Evolutionary conservation across 1,140 invertebrate species (phyloP), one percentile per base, ranked within the genome.

Genomic region (Diplogasteroides magnus): DNA sequence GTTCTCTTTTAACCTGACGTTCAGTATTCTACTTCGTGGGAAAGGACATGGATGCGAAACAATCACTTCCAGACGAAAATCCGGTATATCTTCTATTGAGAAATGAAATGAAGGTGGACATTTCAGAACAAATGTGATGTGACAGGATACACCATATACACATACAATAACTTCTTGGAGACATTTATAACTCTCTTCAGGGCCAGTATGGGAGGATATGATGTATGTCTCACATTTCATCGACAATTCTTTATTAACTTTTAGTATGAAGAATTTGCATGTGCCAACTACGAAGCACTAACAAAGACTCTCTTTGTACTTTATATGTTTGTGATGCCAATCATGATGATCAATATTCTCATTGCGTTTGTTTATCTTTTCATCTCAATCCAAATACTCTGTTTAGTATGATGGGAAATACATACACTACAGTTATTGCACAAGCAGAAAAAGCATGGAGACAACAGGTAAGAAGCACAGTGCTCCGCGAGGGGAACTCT

Each of bases 361-460:
- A 86, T 86, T 29, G 62, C 28, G 28, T 31, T 14, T 14, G 62
- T 29, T 64, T 57, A 57, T n/a, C 19, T 64, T 64, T 13, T n/a
- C 28, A n/a, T n/a, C 19, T 23, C 26, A 61, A 28, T 19, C 27
- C 26, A 61, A 19, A 61, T 61, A 19, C 60, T 23, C 26, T 25
- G 23, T 11, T 62, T 57, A 23, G 23, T 66, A 87, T 87, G 86
- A 87, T 87, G 85, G 86, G 86, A 32, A 86, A 87, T 75, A 87
- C 86, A 0, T 87, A 87, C 78, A 83, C 84, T 29, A 78, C 79
- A 64, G 92, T 98, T 61, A 98, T 97, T 70, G 91, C 94, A 82
- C 92, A 95, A 82, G 97, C 94, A 60, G 94, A 98, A 84, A 97
- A 97, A 83, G 94, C 98, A 84, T 98, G 92, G 91, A 90, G 96